Evolutionary conservation across 2,797 vertebrate genomes (phyloP).

Genomic region (Gymnothorax javanicus): DNA sequence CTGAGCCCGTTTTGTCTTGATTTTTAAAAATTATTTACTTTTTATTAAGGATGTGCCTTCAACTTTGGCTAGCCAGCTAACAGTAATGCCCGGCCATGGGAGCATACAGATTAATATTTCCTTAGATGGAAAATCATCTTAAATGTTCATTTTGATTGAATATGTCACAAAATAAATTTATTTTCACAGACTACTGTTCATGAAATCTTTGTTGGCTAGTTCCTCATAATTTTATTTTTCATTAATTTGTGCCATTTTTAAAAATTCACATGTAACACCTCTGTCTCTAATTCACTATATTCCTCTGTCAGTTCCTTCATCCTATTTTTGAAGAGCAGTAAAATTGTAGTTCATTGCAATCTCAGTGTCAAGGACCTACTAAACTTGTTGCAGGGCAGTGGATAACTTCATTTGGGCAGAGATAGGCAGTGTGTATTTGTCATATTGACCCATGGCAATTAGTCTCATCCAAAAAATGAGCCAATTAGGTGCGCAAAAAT

Average conservation of each 20-base stretch:
- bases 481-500: background rate
- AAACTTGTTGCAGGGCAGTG: background rate
- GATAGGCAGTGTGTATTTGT: background rate
- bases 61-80: background rate
- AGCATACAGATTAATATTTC: background rate
- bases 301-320: background rate
- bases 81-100: background rate
- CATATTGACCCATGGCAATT: background rate
- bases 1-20: background rate
- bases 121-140: background rate
- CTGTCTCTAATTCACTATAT: background rate
- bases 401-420: background rate
- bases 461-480: background rate
- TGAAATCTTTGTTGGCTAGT: no score
- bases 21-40: background rate
- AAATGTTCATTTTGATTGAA: background rate
- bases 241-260: background rate
- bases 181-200: no score
- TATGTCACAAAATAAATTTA: background rate
- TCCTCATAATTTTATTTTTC: background rate
- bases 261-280: background rate
- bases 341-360: background rate
- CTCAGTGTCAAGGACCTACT: background rate
- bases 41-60: background rate
- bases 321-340: background rate